Conservation (phyloP, 2,113 vertebrate species). For the Ochotona princeps region DNA sequence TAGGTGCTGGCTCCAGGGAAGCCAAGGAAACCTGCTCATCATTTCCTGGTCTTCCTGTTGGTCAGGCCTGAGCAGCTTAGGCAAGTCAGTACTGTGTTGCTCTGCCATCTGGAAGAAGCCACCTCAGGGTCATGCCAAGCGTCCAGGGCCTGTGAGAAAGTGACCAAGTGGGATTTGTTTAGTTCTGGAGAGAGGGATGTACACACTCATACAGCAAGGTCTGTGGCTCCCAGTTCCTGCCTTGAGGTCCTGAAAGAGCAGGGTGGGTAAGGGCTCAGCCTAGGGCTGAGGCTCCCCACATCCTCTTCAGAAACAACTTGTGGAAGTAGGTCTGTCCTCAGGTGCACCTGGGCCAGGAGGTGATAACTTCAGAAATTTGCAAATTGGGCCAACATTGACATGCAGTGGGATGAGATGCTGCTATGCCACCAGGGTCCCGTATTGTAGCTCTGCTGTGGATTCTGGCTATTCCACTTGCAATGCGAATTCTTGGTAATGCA, state of each 20-base stretch:
- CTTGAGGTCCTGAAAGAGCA: not conserved
- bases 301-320: accelerated
- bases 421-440: too few relatives aligned
- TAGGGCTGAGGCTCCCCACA: not conserved
- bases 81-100: not conserved
- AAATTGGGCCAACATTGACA: too few relatives aligned
- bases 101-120: not conserved
- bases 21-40: not conserved
- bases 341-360: not conserved
- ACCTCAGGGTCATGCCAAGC: accelerated
- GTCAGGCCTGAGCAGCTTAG: not conserved
- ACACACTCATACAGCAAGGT: too few relatives aligned
- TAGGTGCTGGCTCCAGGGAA: not conserved
- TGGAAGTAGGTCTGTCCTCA: not conserved
- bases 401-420: too few relatives aligned
- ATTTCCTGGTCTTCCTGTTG: not conserved
- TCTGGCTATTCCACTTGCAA: too few relatives aligned
- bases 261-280: too few relatives aligned
- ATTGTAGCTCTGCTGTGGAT: too few relatives aligned
- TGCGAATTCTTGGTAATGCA: too few relatives aligned
- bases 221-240: accelerated
- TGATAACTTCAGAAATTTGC: not conserved
- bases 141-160: not conserved
- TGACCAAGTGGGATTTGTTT: accelerated
- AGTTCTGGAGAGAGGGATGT: accelerated